Evolutionary conservation across 35 echinoderm and acorn worm genomes (phyloP), one percentile per base, ranked within the genome.

Genomic region (Stichopus chloronotus): DNA sequence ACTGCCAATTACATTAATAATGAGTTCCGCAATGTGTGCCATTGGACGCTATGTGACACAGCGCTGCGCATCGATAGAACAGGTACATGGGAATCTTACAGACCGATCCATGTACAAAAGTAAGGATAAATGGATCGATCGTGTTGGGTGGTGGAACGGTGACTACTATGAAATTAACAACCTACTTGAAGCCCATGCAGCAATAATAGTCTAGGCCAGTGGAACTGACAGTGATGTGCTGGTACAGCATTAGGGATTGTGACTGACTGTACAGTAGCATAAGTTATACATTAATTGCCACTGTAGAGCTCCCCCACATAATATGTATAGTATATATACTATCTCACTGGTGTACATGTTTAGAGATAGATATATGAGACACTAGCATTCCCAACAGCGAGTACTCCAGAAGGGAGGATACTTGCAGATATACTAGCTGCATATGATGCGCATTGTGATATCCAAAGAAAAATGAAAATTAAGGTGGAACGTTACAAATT

Each of bases 381-480:
- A 43, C 30, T 43, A 43, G 0, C 3, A 43, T 43, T 43, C 30
- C 30, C 30, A 3, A 43, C 0, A 43, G 30, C 30, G 30, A 3
- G 30, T 43, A 43, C 30, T 43, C 30, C 30, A 43, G 30, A 43
- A 43, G 30, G 30, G 30, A 43, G 30, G 30, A 43, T 43, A 43
- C 30, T 43, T 43, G 30, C 3, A 43, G 30, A 43, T 43, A 43
- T 43, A 3, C 30, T 43, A 43, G 30, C 3, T 43, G 30, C 30
- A 43, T 83, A 52, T 83, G 79, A 83, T 16, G 19, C 8, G 10
- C 5, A 83, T 57, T 83, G 79, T 19, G 17, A 88, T 43, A 43
- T 72, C 58, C 92, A 58, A 86, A n/a, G 52, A 58, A 76, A 68
- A 88, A 87, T 30, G 83, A 83, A 23, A 68, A 60, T 9, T n/a